These are phyloP conservation scores for Chamaea fasciata DNA, from an alignment of 2,113 vertebrate genomes.

Conservation along the genomic window DNA sequence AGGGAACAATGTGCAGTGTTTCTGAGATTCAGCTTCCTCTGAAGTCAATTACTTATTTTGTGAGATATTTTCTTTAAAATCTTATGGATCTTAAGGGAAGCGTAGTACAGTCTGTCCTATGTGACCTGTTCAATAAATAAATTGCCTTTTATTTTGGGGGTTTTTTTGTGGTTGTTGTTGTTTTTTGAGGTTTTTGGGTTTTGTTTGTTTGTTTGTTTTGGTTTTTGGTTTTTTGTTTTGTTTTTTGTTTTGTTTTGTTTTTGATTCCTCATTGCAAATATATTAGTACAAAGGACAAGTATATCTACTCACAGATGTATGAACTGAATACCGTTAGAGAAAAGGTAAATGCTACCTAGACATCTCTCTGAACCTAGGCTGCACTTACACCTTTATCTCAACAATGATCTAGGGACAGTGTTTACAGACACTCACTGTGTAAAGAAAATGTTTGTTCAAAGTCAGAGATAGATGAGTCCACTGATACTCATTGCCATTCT, in stretches of 20 bases:
- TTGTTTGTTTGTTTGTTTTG: too few relatives aligned
- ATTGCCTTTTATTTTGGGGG: too few relatives aligned
- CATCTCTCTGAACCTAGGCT: neutral
- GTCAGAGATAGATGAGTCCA: neutral
- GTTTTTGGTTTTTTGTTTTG: neutral
- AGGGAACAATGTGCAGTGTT: neutral
- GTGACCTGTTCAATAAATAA: neutral
- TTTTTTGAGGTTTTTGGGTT: neutral
- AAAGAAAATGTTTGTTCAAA: conserved; percentile 2
- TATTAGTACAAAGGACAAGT: neutral
- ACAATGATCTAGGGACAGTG: neutral
- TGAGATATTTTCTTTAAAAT: neutral
- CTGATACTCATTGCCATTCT: neutral
- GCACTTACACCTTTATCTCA: neutral
- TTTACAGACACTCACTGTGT: neutral
- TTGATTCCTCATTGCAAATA: neutral
- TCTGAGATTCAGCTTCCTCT: neutral
- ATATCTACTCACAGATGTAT: neutral
- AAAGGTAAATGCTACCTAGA: neutral
- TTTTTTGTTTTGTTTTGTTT: neutral
- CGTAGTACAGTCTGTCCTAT: neutral
- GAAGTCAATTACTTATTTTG: neutral
- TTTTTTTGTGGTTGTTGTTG: too few relatives aligned
- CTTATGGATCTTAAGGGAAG: neutral
- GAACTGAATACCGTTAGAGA: neutral